Evolutionary conservation across 2,797 vertebrate genomes (phyloP), one percentile per base, ranked within the genome.

Genomic region (Tympanoctomys barrerae): DNA sequence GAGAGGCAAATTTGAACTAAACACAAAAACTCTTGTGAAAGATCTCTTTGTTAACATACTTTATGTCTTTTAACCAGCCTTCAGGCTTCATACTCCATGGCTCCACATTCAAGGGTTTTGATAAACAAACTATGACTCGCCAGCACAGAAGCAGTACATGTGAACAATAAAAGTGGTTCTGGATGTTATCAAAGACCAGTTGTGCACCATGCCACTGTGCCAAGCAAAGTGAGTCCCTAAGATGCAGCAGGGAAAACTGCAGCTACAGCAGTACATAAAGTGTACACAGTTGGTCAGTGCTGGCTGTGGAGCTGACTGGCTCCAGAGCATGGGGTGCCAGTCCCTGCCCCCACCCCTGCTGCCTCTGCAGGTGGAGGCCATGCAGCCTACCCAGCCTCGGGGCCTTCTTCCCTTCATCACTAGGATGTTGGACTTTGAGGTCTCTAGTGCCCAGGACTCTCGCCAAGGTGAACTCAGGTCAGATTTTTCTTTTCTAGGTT

Each of bases 221-320:
- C 22, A 7, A 83, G 31, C 33, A 89, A 31, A 14, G n/a, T 18
- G 28, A 62, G 46, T 62, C 54, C 31, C 26, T 66, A 10, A 64
- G 87, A 81, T 94, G 59, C 46, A 94, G n/a, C 54, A 93, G 54
- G 64, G 46, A 59, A 93, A 87, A 83, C 61, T 31, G 75, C 83
- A 94, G 54, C 68, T 87, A 7, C 42, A 73, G 22, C 39, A 31
- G n/a, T 46, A 68, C 89, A 88, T 62, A 81, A 36, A 91, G 26
- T 52, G 52, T 62, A 52, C 54, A 26, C 24, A 21, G 39, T 77
- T 66, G 36, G 26, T 57, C 66, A 79, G 3, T 77, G 75, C 75
- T 62, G 61, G 83, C 22, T 61, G 64, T 64, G 68, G 57, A 59
- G n/a, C 0, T 36, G 26, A 77, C 2, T 19, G 31, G 57, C 39